Conservation (phyloP, 2,888 invertebrate species). For the Tortrix viridana region DNA sequence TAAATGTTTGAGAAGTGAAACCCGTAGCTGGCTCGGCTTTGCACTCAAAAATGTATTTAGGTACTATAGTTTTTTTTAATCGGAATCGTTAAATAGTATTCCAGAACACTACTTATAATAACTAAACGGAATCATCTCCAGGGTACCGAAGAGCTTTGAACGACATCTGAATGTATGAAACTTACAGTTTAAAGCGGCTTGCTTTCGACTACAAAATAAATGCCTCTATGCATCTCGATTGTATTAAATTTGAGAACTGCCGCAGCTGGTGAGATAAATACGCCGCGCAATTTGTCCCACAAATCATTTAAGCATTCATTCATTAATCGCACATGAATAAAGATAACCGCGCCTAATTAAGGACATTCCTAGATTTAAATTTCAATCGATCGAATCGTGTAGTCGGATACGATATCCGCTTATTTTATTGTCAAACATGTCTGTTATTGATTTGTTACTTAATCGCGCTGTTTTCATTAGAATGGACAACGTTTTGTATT, state of each 20-base stretch:
- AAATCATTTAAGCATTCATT: conserved; percentile 30
- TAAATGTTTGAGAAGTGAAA: no score
- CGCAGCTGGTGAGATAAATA: conserved; percentile 7
- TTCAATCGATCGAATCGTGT: conserved; percentile 23
- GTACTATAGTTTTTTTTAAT: no score
- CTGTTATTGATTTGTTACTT: conserved; percentile 2
- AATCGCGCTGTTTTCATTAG: background rate
- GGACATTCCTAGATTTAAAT: conserved; percentile 29
- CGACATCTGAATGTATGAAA: no score
- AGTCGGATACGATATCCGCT: conserved; percentile 15
- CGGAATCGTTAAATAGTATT: no score
- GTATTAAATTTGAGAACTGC: background rate
- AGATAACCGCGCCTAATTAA: conserved; percentile 27
- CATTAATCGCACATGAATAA: conserved; percentile 34
- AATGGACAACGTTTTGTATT: background rate
- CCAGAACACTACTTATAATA: no score
- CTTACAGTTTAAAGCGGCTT: no score
- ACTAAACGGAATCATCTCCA: no score
- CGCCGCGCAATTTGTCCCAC: conserved; percentile 33
- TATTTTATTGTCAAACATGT: conserved; percentile 21
- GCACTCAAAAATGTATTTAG: no score
- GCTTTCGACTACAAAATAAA: no score
- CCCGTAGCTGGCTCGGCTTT: no score
- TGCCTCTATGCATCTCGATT: no score
- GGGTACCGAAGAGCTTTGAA: no score